These are phyloP conservation scores for Percopsis transmontana DNA, from an alignment of 2,113 vertebrate genomes.

Conservation along the genomic window DNA sequence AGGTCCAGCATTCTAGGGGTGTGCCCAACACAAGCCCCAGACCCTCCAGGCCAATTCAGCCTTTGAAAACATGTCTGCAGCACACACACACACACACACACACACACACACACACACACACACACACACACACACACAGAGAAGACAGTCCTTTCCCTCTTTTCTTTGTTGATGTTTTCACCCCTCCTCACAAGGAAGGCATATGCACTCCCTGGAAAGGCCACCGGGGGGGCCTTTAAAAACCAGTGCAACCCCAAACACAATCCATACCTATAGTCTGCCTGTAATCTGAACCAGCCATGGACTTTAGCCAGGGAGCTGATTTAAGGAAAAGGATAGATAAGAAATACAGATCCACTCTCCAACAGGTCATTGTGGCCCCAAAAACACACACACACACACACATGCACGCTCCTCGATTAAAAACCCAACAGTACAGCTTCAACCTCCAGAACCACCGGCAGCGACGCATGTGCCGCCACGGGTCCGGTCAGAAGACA, in stretches of 20 bases:
- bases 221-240: constrained; percentile 53
- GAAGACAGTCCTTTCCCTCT: constrained; percentile 69
- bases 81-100: constrained; percentile 38
- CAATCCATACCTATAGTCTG: constrained; percentile 19
- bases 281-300: constrained; percentile 30
- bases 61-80: constrained; percentile 57
- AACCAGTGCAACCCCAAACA: constrained; percentile 54
- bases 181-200: constrained; percentile 59
- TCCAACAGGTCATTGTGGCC: neutral
- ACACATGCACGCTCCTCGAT: neutral
- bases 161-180: constrained; percentile 72
- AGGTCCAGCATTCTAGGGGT: constrained; percentile 66
- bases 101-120: constrained; percentile 10
- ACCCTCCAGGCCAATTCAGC: constrained; percentile 55
- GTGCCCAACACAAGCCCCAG: constrained; percentile 62
- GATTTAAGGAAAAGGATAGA: constrained; percentile 32
- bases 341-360: constrained; percentile 22
- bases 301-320: constrained; percentile 49
- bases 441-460: constrained; percentile 11
- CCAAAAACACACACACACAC: neutral
- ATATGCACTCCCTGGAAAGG: constrained; percentile 61
- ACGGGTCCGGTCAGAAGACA: constrained; percentile 43
- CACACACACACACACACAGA: constrained; percentile 49
- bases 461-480: constrained; percentile 47
- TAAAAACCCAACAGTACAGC: constrained; percentile 18